Evolutionary conservation across 1,140 invertebrate species (phyloP).

Genomic region (Lycorma delicatula): DNA sequence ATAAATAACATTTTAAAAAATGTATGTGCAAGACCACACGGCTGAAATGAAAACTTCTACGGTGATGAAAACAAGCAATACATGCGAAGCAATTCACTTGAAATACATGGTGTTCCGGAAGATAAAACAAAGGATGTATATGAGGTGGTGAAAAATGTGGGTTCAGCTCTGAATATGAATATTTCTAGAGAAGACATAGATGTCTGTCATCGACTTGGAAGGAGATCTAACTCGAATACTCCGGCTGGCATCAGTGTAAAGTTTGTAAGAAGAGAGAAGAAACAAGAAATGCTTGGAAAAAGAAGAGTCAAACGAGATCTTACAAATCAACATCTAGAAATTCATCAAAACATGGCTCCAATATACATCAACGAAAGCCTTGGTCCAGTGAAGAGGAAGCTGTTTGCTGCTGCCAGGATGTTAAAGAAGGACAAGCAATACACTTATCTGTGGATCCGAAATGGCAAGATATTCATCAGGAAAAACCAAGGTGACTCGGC

Average conservation of each 20-base stretch:
- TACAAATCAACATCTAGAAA: neutral
- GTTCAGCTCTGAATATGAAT: neutral
- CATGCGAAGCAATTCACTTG: neutral
- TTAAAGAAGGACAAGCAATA: neutral
- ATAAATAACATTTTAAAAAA: no score
- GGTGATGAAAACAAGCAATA: constrained; percentile 6
- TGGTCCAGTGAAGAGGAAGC: neutral
- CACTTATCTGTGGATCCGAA: neutral
- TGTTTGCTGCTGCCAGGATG: neutral
- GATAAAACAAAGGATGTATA: neutral
- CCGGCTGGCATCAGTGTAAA: neutral
- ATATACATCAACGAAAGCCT: constrained; percentile 1
- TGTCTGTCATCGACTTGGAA: constrained; percentile 3
- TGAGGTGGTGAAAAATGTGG: constrained; percentile 2
- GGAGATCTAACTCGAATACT: neutral
- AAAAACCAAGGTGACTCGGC: neutral
- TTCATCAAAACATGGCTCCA: neutral
- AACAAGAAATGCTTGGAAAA: neutral
- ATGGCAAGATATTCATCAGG: neutral
- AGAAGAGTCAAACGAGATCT: neutral
- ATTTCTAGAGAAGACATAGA: neutral
- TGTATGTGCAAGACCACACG: no score
- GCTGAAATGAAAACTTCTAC: no score
- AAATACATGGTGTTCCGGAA: constrained; percentile 5
- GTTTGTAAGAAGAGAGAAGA: neutral